Evolutionary conservation across 2,113 vertebrate species (phyloP), one percentile per base, ranked within the genome.

Genomic region (Tautogolabrus adspersus): DNA sequence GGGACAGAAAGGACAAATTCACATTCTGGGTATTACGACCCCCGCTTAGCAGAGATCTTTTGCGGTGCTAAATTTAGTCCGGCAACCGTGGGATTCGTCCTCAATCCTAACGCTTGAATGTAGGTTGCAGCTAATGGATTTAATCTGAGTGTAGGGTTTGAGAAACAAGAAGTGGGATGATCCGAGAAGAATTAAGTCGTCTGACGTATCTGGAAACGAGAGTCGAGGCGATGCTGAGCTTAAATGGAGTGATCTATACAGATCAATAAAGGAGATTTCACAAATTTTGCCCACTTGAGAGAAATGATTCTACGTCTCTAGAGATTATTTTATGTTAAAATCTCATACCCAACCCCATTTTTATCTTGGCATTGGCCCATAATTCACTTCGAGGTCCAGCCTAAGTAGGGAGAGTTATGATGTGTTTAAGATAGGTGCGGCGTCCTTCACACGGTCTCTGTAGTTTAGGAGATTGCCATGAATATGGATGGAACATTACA

Each of bases 101-200:
- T 92, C 82, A 64, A 92, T 92, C 88, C 85, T 89, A 87, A 92
- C 79, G 88, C 84, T 78, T 88, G 70, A 88, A 94, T 92, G 85
- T 92, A 91, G 91, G 89, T 90, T 90, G 91, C 82, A 77, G 80
- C 83, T 82, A 87, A 87, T 85, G 60, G 64, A 75, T 69, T 79
- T 46, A 77, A 72, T 83, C 62, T 8, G 40, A 72, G 64, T 19
- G 18, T 60, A 68, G 23, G n/a, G 74, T 84, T 23, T 64, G 55
- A 13, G 77, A 63, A 66, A 78, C 26, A 68, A 72, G 68, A 75
- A 62, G 38, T 63, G 49, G 55, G 71, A 63, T 55, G 65, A 68
- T 58, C 54, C 11, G 2, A 54, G 72, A 22, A 3, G 60, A 74
- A 56, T 70, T 16, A 65, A 44, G 40, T 26, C 15, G 8, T 46